These are phyloP conservation scores for Xylocopa sonorina DNA, from an alignment of 1,140 invertebrate species.

Conservation along the genomic window DNA sequence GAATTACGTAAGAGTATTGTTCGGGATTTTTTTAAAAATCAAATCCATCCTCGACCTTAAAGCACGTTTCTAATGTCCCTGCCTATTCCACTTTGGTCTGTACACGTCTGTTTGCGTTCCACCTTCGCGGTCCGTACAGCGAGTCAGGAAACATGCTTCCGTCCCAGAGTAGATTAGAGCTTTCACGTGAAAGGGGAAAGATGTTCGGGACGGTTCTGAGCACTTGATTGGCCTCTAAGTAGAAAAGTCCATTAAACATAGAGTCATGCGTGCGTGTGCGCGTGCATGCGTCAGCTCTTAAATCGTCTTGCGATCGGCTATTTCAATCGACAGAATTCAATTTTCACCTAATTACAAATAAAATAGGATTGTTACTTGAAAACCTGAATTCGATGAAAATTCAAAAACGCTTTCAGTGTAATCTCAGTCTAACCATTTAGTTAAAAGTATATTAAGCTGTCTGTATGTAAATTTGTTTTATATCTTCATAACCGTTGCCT, in stretches of 20 bases:
- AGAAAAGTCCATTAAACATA: conserved; percentile 81
- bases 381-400: background rate
- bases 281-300: background rate
- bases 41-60: background rate
- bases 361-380: background rate
- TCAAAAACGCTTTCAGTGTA: background rate
- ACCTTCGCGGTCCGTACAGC: background rate
- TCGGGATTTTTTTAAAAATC: too few relatives aligned
- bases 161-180: conserved; percentile 69
- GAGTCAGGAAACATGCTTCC: background rate
- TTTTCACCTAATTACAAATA: background rate
- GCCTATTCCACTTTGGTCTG: background rate
- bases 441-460: too few relatives aligned
- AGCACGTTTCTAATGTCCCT: background rate
- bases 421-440: too few relatives aligned
- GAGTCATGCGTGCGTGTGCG: conserved; percentile 2
- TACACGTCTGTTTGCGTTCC: conserved; percentile 15
- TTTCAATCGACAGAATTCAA: background rate
- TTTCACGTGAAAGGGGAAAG: conserved; percentile 75
- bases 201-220: conserved; percentile 68
- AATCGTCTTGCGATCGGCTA: background rate
- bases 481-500: too few relatives aligned
- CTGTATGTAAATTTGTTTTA: too few relatives aligned
- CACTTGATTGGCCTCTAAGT: conserved; percentile 81
- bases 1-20: too few relatives aligned